A percentile compares a stretch with the other conserved stretches of the same genome.
Conservation (phyloP, 1,140 invertebrate genomes). For the Argopecten irradians region DNA sequence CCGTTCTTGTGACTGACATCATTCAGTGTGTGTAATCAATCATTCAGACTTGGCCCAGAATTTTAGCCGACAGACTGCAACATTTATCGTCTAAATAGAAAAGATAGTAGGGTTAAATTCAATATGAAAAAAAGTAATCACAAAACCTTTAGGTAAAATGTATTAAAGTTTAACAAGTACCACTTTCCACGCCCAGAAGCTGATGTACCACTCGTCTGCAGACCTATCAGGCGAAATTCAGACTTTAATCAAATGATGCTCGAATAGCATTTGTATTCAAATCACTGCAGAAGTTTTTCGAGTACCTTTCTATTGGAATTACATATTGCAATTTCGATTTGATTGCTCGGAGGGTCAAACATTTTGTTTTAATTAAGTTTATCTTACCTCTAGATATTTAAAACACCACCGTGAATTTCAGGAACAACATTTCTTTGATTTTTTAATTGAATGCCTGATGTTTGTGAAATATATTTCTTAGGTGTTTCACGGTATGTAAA, state of each 20-base stretch:
- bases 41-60: neutral
- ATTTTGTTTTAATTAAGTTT: neutral
- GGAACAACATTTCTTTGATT: neutral
- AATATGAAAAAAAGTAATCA: neutral
- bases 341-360: neutral
- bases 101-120: neutral
- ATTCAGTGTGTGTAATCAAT: slow-evolving; percentile 5
- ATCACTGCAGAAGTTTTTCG: neutral
- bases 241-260: neutral
- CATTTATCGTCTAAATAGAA: slow-evolving; percentile 8
- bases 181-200: neutral
- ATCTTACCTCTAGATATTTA: neutral
- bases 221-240: neutral
- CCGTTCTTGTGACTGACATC: neutral
- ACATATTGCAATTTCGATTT: neutral
- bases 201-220: neutral
- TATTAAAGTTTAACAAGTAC: neutral
- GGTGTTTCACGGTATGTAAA: neutral
- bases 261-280: neutral
- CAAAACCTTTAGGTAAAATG: neutral
- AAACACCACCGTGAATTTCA: neutral
- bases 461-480: neutral
- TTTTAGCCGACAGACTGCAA: neutral
- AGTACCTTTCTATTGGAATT: neutral
- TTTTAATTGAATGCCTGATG: neutral